Conservation (phyloP, 2,113 vertebrate species). For the Climacteris rufus region DNA sequence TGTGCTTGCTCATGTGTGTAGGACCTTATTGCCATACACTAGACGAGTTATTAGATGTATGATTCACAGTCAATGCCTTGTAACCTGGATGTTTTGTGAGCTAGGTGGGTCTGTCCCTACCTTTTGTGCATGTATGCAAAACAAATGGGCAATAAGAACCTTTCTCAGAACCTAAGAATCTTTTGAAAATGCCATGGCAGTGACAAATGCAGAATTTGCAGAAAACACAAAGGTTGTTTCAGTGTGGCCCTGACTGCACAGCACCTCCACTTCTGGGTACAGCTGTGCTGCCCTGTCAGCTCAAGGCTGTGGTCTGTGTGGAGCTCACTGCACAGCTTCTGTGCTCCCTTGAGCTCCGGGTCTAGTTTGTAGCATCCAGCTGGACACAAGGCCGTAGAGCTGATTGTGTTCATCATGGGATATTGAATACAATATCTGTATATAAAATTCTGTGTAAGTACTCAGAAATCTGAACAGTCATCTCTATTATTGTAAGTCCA, state of each 20-base stretch:
- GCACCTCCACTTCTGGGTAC: not conserved
- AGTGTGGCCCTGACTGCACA: not conserved
- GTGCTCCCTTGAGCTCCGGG: not conserved
- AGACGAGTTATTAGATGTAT: not conserved
- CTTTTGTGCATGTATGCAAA: not conserved
- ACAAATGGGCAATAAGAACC: not conserved
- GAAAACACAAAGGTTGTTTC: not conserved
- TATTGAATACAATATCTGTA: not conserved
- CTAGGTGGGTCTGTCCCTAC: not conserved
- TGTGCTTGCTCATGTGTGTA: not conserved
- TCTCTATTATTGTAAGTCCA: not conserved
- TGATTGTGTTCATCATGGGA: not conserved
- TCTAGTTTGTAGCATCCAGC: not conserved
- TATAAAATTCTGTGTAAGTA: not conserved
- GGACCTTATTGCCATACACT: not conserved
- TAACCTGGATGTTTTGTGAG: not conserved
- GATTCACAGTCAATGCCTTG: not conserved
- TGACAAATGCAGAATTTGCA: not conserved
- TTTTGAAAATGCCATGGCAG: not conserved
- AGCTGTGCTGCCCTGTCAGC: not conserved
- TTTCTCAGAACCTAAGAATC: not conserved
- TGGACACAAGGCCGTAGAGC: not conserved
- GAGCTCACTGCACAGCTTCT: not conserved
- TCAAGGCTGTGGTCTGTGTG: not conserved
- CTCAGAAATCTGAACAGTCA: not conserved